Evolutionary conservation across 37 sponge, comb jelly and placozoan species (phyloP), one percentile per base, ranked within the genome.

Genomic region (Axinella damicornis): DNA sequence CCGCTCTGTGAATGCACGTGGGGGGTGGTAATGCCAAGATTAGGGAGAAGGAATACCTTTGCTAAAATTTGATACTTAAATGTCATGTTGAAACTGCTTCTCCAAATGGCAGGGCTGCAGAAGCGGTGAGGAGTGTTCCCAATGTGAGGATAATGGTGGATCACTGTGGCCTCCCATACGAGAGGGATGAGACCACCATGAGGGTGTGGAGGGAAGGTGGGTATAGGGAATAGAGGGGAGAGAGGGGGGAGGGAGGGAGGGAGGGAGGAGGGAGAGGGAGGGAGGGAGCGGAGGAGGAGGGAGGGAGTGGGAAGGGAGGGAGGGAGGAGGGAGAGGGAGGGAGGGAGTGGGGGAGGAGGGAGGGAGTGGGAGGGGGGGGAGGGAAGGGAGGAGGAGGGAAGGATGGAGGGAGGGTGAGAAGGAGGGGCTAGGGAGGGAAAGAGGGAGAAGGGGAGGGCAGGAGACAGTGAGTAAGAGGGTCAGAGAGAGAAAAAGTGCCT

Each of bases 151-250:
- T 96, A 65, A 91, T 96, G 64, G 77, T 96, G 38, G 77, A 96
- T 65, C 97, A 96, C 73, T 90, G 91, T 76, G 97, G 97, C 0
- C 63, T 91, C 0, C 91, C 94, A 2, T 91, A 83, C 70, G 87
- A 88, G 74, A 80, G 87, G 64, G 90, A 91, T 74, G 89, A 86
- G 4, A 75, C 38, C 2, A 80, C 76, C 32, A 93, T 91, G 89
- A 80, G 80, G 24, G 21, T 82, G 4, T 96, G 97, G 97, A 82
- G 83, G 46, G 92, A 96, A 77, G 97, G 95, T 95, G 36, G 36
- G 79, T 57, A 27, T 4, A 20, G 46, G 46, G 9, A 9, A 9
- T 5, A 36, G 52, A 58, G 20, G 5, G 27, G 58, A 2, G 14
- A 28, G 17, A 14, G 18, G 46, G 30, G 57, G 2, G 28, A 4